These are phyloP conservation scores for Tuberolachnus salignus DNA, from an alignment of 2,888 invertebrate species.

Conservation along the genomic window DNA sequence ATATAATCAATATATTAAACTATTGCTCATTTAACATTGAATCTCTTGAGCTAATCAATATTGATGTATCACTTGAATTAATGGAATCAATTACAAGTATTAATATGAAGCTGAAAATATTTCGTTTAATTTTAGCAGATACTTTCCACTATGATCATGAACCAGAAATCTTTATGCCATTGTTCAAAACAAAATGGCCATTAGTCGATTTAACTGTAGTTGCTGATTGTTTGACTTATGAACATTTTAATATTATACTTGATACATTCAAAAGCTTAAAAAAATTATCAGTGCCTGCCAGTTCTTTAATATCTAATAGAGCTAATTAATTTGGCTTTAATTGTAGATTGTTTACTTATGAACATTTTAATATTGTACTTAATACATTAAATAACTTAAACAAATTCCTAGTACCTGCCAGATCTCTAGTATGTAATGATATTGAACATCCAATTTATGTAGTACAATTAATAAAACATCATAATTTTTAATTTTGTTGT, in stretches of 20 bases:
- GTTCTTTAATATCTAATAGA: no score
- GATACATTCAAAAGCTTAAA: background rate
- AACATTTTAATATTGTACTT: no score
- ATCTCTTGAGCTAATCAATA: background rate
- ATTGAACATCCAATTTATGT: no score
- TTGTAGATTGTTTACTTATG: no score
- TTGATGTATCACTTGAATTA: background rate
- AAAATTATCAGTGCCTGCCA: background rate
- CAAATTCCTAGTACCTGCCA: no score
- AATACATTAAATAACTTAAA: no score
- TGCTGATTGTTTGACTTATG: constrained; percentile 3
- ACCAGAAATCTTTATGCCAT: background rate
- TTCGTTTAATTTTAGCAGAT: background rate
- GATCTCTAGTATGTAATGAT: no score
- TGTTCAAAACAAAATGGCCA: constrained; percentile 22
- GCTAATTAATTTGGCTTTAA: no score
- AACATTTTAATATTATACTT: background rate
- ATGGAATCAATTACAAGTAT: background rate
- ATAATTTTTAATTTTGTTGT: no score
- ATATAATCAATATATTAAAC: background rate
- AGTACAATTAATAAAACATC: no score
- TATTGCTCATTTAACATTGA: constrained; percentile 1
- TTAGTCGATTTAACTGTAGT: background rate
- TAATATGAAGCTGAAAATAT: background rate
- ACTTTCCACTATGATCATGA: background rate